phyloP scores from a whole-genome alignment of 2,113 vertebrate genomes.

The Dascyllus trimaculatus region DNA sequence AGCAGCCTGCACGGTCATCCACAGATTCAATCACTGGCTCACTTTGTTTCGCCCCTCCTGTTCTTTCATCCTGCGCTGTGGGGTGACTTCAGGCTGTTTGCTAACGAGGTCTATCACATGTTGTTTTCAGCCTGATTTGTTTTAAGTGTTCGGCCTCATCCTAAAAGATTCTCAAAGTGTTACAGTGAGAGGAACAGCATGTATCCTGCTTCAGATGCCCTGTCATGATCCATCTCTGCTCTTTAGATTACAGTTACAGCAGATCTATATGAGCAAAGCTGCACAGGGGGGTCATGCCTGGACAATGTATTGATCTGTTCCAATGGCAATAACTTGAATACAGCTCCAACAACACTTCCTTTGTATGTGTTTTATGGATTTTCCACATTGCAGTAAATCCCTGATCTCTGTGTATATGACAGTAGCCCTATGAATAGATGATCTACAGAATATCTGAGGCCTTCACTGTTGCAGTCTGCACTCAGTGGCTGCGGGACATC shows the following conservation, averaged over 20 bases:
- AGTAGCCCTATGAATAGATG: slow-evolving; percentile 17
- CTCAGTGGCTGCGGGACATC: slow-evolving; percentile 6
- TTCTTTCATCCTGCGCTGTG: slow-evolving; percentile 42
- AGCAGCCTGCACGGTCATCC: slow-evolving; percentile 34
- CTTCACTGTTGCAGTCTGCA: background rate
- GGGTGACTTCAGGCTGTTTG: slow-evolving; percentile 61
- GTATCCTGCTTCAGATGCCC: slow-evolving; percentile 10
- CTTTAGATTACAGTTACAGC: slow-evolving; percentile 32
- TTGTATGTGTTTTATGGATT: slow-evolving; percentile 62
- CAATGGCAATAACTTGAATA: slow-evolving; percentile 48
- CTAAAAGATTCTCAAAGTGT: slow-evolving; percentile 26
- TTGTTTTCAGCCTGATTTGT: slow-evolving; percentile 69
- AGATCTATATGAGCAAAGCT: slow-evolving; percentile 27
- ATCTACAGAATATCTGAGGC: slow-evolving; percentile 1
- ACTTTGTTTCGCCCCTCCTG: slow-evolving; percentile 40
- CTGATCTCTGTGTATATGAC: slow-evolving; percentile 25
- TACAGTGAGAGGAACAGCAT: background rate
- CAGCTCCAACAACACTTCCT: slow-evolving; percentile 49
- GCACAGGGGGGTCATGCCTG: slow-evolving; percentile 31
- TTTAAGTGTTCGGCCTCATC: slow-evolving; percentile 38
- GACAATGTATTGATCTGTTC: slow-evolving; percentile 46
- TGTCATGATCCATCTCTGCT: slow-evolving; percentile 25
- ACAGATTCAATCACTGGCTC: slow-evolving; percentile 35
- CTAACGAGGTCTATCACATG: slow-evolving; percentile 68
- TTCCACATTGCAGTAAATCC: slow-evolving; percentile 54